These are phyloP conservation scores for Sphyrna mokarran DNA, from an alignment of 2,113 vertebrate genomes.

Conservation along the genomic window DNA sequence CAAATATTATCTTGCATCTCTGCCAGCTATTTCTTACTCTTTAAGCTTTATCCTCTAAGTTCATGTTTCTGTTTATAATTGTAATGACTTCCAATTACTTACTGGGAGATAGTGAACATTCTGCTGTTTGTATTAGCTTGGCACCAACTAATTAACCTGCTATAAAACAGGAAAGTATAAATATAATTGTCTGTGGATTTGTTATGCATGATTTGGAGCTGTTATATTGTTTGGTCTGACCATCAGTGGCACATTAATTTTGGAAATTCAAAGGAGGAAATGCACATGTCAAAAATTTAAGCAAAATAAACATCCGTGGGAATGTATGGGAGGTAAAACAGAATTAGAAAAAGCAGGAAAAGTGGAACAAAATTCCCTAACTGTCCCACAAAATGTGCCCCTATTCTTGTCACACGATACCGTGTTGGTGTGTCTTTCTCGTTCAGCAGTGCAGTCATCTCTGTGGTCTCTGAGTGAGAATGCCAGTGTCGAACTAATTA, in stretches of 20 bases:
- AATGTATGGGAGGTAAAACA: background rate
- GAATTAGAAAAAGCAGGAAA: background rate
- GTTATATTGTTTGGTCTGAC: background rate
- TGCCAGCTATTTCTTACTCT: background rate
- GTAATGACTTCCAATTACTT: background rate
- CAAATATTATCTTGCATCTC: background rate
- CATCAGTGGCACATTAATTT: background rate
- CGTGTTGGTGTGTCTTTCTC: background rate
- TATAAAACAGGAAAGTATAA: background rate
- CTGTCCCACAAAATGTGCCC: background rate
- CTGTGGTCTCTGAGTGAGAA: background rate
- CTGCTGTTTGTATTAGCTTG: background rate
- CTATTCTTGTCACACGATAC: background rate
- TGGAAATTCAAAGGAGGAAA: background rate
- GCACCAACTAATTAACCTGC: background rate
- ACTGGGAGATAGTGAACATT: background rate
- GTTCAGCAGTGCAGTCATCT: background rate
- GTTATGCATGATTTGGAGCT: background rate
- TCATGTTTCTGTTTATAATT: background rate
- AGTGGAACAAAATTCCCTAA: background rate
- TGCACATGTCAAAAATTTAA: background rate
- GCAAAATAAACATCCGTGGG: background rate
- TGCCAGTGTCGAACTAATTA: constrained; percentile 7
- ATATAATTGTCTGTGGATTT: background rate
- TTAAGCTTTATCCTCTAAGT: background rate